phyloP scores from a whole-genome alignment of 2,888 invertebrate genomes.

The Acheta domesticus region DNA sequence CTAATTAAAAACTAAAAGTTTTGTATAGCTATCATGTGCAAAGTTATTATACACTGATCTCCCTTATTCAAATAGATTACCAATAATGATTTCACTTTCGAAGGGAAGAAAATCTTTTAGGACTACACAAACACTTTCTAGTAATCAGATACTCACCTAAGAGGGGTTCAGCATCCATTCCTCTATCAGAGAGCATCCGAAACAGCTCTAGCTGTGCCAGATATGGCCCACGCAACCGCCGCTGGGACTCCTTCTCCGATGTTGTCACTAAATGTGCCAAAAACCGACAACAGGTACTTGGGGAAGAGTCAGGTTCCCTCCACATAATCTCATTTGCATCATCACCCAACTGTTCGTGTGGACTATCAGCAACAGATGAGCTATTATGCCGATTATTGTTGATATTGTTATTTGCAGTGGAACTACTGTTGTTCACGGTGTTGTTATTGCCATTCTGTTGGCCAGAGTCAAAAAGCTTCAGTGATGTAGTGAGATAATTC shows the following conservation, averaged over 20 bases:
- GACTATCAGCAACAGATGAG: not conserved
- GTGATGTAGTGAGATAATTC: conserved; percentile 68
- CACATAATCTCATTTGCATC: conserved; percentile 25
- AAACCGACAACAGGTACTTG: conserved; percentile 46
- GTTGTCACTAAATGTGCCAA: conserved; percentile 42
- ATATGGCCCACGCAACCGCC: conserved; percentile 69
- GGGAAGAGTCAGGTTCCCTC: conserved; percentile 41
- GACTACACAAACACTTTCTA: too few species aligned
- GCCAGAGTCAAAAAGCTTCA: conserved; percentile 53
- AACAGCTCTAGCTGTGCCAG: conserved; percentile 77
- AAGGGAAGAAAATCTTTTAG: too few species aligned
- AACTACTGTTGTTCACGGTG: not conserved
- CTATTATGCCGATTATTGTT: not conserved
- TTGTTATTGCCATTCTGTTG: conserved; percentile 19
- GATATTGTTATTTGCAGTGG: conserved; percentile 22
- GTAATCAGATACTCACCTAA: conserved; percentile 42
- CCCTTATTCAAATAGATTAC: not conserved
- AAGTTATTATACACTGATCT: not conserved
- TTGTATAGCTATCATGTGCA: not conserved
- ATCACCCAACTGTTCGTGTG: not conserved
- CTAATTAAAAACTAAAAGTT: not conserved
- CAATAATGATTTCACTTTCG: not conserved
- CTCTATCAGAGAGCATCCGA: conserved; percentile 56
- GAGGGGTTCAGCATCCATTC: conserved; percentile 53
- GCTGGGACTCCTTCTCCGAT: conserved; percentile 30